Evolutionary conservation across 2,113 vertebrate genomes (phyloP), one percentile per base, ranked within the genome.

Genomic region (Petaurus breviceps): DNA sequence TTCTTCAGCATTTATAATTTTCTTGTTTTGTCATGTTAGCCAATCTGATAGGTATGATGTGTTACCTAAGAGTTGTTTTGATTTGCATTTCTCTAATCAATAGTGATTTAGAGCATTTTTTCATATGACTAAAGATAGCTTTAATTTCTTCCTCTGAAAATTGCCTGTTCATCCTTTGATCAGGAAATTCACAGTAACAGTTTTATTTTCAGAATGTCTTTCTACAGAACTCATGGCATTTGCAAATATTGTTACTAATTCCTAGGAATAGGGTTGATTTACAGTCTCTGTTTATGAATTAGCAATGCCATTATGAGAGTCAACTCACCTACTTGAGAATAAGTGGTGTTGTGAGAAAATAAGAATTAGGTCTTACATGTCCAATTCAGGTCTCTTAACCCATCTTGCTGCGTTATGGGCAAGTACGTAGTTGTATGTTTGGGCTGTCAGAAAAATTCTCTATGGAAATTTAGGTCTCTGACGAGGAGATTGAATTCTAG

Each of bases 201-300:
- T n/a, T 77, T 77, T n/a, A 43, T 77, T 77, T 77, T 77, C 12
- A 77, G 68, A 77, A 77, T 77, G 37, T n/a, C 16, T 84, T 84
- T 84, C n/a, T 84, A 84, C 43, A 19, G 19, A 84, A 43, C 7
- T 23, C 37, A 2, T 23, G n/a, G 68, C n/a, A 84, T 24, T 3
- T 91, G 91, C 57, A 28, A 26, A 47, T 23, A n/a, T 25, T 96
- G 90, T 94, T 89, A 52, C 50, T 51, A 92, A n/a, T 52, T 94
- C 68, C n/a, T 55, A 31, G 49, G 55, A 46, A 68, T 57, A 28
- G 28, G 26, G 5, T 46, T 94, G 57, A 92, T 77, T 91, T 92
- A 89, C 84, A 84, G 1, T 68, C 46, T 23, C 28, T 46, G 0
- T 91, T 61, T 92, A 26, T 57, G 90, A 16, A 61, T 25, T 24